A percentile compares a stretch with the other conserved stretches of the same genome.
Conservation (phyloP, 37 sponge, comb jelly and placozoan genomes). For the Halisarca cf. caerulea region DNA sequence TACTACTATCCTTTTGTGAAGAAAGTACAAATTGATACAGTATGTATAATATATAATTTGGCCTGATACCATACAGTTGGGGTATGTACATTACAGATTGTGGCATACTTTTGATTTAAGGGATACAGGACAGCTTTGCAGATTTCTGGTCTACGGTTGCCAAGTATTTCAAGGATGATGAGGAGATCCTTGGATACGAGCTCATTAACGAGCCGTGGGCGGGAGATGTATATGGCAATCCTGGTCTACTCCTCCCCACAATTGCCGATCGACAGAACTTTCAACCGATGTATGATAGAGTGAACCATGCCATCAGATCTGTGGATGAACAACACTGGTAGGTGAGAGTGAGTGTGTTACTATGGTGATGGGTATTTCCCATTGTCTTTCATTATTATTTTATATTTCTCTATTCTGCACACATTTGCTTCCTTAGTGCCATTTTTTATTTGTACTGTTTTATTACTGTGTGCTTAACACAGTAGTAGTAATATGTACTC, state of each 20-base stretch:
- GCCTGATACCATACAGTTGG: no score
- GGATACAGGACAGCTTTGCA: conserved; percentile 63
- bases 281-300: conserved; percentile 71
- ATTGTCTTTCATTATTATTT: no score
- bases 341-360: background rate
- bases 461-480: background rate
- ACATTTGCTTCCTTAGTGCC: no score
- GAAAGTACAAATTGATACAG: no score
- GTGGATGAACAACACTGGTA: conserved; percentile 17
- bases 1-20: no score
- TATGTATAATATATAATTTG: no score
- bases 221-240: conserved; percentile 72
- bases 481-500: background rate
- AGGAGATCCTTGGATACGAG: conserved; percentile 84
- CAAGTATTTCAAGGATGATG: conserved; percentile 58
- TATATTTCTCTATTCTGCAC: no score
- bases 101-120: conserved; percentile 19
- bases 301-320: conserved; percentile 38
- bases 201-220: conserved; percentile 94
- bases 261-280: conserved; percentile 73
- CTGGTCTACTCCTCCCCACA: conserved; percentile 57
- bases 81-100: no score
- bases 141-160: conserved; percentile 83
- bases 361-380: no score
- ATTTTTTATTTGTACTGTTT: no score